Percentiles rank a stretch among this genome's conserved stretches.
Evolutionary conservation across 2,113 vertebrate species (phyloP).

Genomic region (Odocoileus hemionus): DNA sequence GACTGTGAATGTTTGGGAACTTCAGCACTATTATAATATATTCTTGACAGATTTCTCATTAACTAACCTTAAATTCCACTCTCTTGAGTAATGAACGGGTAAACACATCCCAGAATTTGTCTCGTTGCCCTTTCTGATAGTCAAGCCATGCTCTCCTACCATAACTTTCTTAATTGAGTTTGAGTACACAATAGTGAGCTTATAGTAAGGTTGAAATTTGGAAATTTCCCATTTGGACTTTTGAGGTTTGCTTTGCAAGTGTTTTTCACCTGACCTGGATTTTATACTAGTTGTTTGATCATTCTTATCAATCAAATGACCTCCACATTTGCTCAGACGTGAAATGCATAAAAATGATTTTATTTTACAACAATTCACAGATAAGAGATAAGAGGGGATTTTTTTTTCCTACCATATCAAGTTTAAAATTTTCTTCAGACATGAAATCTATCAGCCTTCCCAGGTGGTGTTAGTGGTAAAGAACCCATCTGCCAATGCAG

Average conservation of each 20-base stretch:
- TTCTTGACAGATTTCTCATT: not conserved
- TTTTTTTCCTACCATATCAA: not conserved
- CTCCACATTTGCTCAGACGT: not conserved
- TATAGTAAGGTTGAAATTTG: not conserved
- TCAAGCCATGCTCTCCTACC: not conserved
- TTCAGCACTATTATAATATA: not conserved
- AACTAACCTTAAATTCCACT: not conserved
- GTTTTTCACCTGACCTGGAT: not conserved
- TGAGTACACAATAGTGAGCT: not conserved
- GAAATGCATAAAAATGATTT: not conserved
- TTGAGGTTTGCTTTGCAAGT: not conserved
- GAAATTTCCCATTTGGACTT: not conserved
- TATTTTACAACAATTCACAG: not conserved
- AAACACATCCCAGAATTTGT: not conserved
- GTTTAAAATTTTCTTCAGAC: not conserved
- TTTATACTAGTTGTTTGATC: not conserved
- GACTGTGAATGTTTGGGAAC: not conserved
- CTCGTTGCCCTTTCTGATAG: not conserved
- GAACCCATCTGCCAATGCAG: not conserved
- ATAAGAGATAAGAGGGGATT: not conserved
- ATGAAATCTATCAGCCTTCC: not conserved
- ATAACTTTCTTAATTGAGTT: not conserved
- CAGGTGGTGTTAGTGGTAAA: not conserved
- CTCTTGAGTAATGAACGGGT: not conserved
- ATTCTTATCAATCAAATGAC: not conserved